phyloP scores from a whole-genome alignment of 2,113 vertebrate genomes.

The Bubalus kerabau region DNA sequence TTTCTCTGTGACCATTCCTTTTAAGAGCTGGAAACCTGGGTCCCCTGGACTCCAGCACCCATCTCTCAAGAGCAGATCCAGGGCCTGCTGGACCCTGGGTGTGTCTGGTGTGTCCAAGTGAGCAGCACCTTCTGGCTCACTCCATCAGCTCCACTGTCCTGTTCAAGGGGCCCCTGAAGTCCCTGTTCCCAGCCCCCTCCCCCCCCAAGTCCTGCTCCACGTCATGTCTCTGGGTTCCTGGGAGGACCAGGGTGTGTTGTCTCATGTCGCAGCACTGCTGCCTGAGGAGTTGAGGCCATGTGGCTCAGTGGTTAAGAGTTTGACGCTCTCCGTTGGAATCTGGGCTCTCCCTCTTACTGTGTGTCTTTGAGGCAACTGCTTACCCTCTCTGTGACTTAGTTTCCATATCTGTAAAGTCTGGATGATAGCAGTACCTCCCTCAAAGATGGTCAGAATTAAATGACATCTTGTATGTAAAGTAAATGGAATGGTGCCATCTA shows the following conservation, averaged over 20 bases:
- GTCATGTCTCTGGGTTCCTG: neutral
- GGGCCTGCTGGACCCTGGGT: neutral
- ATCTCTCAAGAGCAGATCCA: neutral
- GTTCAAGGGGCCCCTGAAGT: neutral
- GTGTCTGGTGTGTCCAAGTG: neutral
- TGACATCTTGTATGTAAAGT: neutral
- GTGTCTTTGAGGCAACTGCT: neutral
- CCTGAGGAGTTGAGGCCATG: rapidly evolving
- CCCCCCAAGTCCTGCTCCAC: rapidly evolving
- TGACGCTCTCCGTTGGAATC: neutral
- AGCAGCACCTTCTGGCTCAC: neutral
- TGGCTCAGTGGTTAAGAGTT: neutral
- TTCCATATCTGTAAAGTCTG: neutral
- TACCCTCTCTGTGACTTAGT: neutral
- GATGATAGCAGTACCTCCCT: neutral
- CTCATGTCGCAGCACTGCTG: rapidly evolving
- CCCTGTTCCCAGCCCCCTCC: too few relatives aligned
- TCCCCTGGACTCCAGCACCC: neutral
- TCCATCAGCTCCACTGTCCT: neutral
- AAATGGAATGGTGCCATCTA: neutral
- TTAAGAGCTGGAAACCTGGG: neutral
- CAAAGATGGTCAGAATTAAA: neutral
- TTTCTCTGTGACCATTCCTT: neutral
- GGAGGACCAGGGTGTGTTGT: rapidly evolving
- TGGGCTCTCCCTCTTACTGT: neutral